Percentiles rank a stretch among this genome's conserved stretches.
Conservation (phyloP, 92 coral and sea anemone genomes). For the Epizoanthus stellaris region DNA sequence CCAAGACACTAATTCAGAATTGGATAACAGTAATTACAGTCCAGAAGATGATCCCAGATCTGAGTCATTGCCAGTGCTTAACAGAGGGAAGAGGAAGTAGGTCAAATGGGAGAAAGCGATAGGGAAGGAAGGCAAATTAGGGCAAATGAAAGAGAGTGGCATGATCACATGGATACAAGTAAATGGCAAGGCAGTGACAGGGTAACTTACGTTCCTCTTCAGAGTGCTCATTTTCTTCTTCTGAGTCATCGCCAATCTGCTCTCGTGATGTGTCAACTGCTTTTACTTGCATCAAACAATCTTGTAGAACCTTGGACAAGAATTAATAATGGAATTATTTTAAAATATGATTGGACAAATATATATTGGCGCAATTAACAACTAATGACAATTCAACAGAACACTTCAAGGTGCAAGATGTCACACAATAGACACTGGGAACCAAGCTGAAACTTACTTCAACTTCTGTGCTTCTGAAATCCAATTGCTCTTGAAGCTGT, state of each 20-base stretch:
- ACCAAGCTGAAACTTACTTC: slow-evolving; percentile 56
- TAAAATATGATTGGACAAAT: too few species aligned
- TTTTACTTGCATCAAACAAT: slow-evolving; percentile 85
- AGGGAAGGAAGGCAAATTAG: too few species aligned
- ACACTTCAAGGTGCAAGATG: neutral
- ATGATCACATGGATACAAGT: slow-evolving; percentile 2
- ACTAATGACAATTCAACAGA: too few species aligned
- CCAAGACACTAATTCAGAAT: too few species aligned
- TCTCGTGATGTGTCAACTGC: slow-evolving; percentile 16
- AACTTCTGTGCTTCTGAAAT: slow-evolving; percentile 85
- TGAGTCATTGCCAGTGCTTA: too few species aligned
- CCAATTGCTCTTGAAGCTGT: slow-evolving; percentile 80
- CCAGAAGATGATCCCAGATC: too few species aligned
- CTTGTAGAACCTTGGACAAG: slow-evolving; percentile 73
- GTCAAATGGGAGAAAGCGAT: too few species aligned
- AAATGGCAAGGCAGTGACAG: neutral
- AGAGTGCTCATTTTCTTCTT: slow-evolving; percentile 61
- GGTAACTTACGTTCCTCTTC: slow-evolving; percentile 65
- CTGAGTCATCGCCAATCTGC: slow-evolving; percentile 50
- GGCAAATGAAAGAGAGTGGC: too few species aligned
- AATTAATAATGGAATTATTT: too few species aligned
- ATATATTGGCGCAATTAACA: too few species aligned
- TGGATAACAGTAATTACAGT: too few species aligned
- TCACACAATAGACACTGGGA: neutral
- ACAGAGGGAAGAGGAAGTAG: too few species aligned